Evolutionary conservation across 1,140 invertebrate genomes (phyloP), one percentile per base, ranked within the genome.

Genomic region (Pentalonia nigronervosa): DNA sequence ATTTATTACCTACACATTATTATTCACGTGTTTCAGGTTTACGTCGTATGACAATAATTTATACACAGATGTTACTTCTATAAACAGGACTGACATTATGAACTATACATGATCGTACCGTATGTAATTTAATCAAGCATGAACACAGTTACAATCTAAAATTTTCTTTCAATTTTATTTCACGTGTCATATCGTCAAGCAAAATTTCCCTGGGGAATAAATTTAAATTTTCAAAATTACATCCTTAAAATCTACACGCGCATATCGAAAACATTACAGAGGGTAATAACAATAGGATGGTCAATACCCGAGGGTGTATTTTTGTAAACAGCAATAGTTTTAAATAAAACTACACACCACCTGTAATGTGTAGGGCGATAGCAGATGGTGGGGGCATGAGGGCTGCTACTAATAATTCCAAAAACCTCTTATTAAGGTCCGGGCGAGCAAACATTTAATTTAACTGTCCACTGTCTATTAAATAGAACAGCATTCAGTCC

Each of bases 361-460:
- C 90, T 91, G 90, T 91, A 47, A 47, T 48, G 7, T 91, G 30
- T 45, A 23, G 30, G 11, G 9, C 41, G 41, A 47, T 53, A 41
- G 7, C 67, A 91, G 67, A 91, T 91, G 90, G 90, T n/a, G 67
- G 45, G 36, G 34, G 20, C 23, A 76, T 76, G 90, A 50, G 67
- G 67, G 90, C 45, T 21, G 23, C 20, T 17, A 83, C 67, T 92
- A 92, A 92, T 92, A 92, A 92, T 92, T 92, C 17, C 20, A 36
- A 92, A 90, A 92, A 92, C 90, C 90, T 50, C 90, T 92, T 92
- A 83, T 92, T 92, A 92, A 92, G 67, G 67, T 20, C 45, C 90
- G 30, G 45, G 17, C 47, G 25, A 91, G 90, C 90, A 47, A 76
- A 11, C 90, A 45, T 91, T 91, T 91, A 91, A 92, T 92, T 92